Evolutionary conservation across 2,888 invertebrate species (phyloP), one percentile per base, ranked within the genome.

Genomic region (Cephalotes varians): DNA sequence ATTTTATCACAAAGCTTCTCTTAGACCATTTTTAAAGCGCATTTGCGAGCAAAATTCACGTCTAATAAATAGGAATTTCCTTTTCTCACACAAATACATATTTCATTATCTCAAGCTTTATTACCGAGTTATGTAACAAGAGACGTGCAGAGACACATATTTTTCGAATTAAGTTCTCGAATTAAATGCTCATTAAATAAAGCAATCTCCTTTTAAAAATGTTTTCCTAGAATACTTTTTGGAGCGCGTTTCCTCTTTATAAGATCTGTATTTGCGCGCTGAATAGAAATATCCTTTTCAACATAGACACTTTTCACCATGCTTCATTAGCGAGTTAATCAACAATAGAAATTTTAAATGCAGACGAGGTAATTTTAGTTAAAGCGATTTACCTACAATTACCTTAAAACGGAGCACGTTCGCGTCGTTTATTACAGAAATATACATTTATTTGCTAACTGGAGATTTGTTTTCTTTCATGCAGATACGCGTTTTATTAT

Each of bases 51-150:
- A 65, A 51, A 77, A 77, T 65, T 64, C 0, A 21, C 54, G 34
- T 15, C 21, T 56, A 18, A 28, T 44, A 77, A 67, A 44, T 12
- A 5, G n/a, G 1, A 25, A 69, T 56, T 77, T 67, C 18, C 25
- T 12, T 51, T 9, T 5, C 28, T 56, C 47, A 1, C 15, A 21
- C 21, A 18, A 44, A 56, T 18, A 12, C 44, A 34, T 67, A 31
- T 69, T 56, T 56, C 7, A 56, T 77, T 67, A 77, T 54, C 44
- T 18, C 34, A 62, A n/a, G 31, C 21, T 28, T 77, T 12, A 25
- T 69, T 34, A 64, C 9, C n/a, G 31, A 54, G 31, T 56, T 54
- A 25, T 25, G 40, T 47, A 31, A 34, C 10, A 54, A 21, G 9
- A 21, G 15, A 56, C 40, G 54, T 44, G 40, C 21, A 40, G 28